Base-by-base conservation (phyloP, 2,113 vertebrate species). In the Brevimyrus niger region DNA sequence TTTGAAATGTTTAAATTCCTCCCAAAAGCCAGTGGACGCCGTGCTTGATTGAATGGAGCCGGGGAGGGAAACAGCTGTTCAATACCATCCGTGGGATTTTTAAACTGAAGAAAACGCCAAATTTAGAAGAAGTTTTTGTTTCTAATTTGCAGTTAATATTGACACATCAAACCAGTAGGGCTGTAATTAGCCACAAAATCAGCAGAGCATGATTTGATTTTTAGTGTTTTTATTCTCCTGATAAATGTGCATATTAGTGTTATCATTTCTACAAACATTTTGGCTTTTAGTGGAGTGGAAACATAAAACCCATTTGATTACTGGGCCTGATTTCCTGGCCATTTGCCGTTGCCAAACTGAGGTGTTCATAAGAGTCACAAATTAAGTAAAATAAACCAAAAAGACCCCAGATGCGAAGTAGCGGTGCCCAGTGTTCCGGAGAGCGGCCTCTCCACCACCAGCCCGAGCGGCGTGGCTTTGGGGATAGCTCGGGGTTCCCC, bases 331-430 rank as follows among this genome's bases (percentile, higher is more conserved):
- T 89, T 89, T 55, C 53, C 65, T 82, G 88, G 42, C 61, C 82
- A 35, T 89, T 89, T 89, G 53, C 80, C 55, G 35, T 23, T 61
- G 55, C 80, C 51, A 53, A 61, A 61, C 50, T 85, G 35, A 85
- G 88, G 88, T 61, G 48, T 53, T 48, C 46, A 76, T 50, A 84
- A 55, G 31, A 53, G 23, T n/a, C 42, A 23, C 48, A 89, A 55
- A 84, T 58, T 80, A 58, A 82, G 88, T 89, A 55, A 84, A 58
- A 85, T 89, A 84, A 89, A 89, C 48, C 15, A 13, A 47, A 86
- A 85, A 86, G 31, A 65, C 2, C 82, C 19, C 31, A 89, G 55
- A 21, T 89, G 48, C 6, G 73, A 15, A 9, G 46, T 31, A 88
- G 13, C 6, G 35, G 65, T 76, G 47, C 27, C 47, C 69, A 27